A percentile compares a stretch with the other conserved stretches of the same genome.
Conservation (phyloP, 2,888 invertebrate species). For the Brachypalpus laphriformis region DNA sequence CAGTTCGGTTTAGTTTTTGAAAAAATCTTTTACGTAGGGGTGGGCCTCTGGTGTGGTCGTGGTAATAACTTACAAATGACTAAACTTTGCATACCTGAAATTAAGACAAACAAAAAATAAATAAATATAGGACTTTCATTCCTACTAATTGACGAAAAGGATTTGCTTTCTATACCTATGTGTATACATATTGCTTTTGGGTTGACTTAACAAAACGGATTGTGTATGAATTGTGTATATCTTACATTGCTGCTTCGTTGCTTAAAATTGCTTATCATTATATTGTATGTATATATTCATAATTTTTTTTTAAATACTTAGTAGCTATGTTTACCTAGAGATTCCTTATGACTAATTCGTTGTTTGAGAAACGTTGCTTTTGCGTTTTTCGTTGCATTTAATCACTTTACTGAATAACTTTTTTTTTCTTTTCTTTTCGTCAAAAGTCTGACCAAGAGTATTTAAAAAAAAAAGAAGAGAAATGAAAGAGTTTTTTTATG, state of each 20-base stretch:
- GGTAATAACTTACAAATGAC: conserved; percentile 69
- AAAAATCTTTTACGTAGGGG: neutral
- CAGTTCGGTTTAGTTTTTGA: conserved; percentile 3
- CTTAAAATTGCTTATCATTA: conserved; percentile 60
- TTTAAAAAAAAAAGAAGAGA: conserved; percentile 41
- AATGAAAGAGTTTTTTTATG: conserved; percentile 49
- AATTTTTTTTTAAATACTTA: conserved; percentile 53
- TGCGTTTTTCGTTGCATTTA: conserved; percentile 78
- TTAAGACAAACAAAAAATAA: conserved; percentile 20
- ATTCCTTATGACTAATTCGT: conserved; percentile 82
- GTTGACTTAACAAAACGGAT: conserved; percentile 48
- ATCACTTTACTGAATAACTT: conserved; percentile 80
- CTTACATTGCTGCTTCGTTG: conserved; percentile 69
- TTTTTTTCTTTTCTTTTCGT: conserved; percentile 75
- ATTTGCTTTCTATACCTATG: conserved; percentile 51
- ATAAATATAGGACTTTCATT: conserved; percentile 47
- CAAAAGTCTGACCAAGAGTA: conserved; percentile 78
- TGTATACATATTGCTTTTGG: conserved; percentile 64
- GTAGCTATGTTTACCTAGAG: conserved; percentile 59
- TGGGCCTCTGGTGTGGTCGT: conserved; percentile 24
- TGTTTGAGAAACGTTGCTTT: conserved; percentile 83
- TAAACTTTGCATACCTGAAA: conserved; percentile 56
- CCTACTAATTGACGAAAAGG: conserved; percentile 73
- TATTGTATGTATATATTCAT: conserved; percentile 46
- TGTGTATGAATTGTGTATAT: conserved; percentile 58